Base-by-base conservation (phyloP, 1,140 invertebrate genomes). In the Rhopalosiphum padi region DNA sequence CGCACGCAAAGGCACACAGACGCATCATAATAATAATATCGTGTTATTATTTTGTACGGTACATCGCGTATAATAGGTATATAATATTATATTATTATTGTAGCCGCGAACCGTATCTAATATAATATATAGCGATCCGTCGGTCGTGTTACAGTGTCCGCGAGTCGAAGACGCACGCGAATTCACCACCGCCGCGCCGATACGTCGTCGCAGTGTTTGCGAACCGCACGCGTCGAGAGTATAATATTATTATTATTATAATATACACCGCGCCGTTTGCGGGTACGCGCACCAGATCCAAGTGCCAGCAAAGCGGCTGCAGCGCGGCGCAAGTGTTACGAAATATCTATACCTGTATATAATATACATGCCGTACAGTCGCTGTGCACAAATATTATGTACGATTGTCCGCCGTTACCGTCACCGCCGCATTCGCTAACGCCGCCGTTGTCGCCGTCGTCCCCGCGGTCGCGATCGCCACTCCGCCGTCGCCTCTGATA, bases 401-500 rank as follows among this genome's bases (percentile, higher is more conserved):
- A 77, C 53, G 30, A 43, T 91, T 25, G 37, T 68, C 60, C n/a
- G 30, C 23, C 90, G 60, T 43, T 22, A 25, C 35, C 23, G 60
- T 43, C 90, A 43, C 15, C 55, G 41, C 46, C 41, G 41, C 41
- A n/a, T 43, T 91, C 41, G 21, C 18, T 41, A 60, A 1, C 60
- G 55, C 35, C 55, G 53, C 30, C 51, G 55, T 68, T 30, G 25
- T n/a, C 90, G 41, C 35, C 89, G 89, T 90, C 51, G 48, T 41
- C 35, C 1, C 37, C 41, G 41, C 41, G 22, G 83, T 43, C 82
- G 41, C 82, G 83, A 4, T 91, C 37, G 23, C 35, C 37, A 4
- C 11, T 21, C 23, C 4, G 37, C 25, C 41, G 55, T 43, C 25
- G 23, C 94, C 94, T 94, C 94, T 94, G 94, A 94, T 94, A 94